These are phyloP conservation scores for Clarias pachynema DNA, from an alignment of 2,797 vertebrate species.

Conservation along the genomic window DNA sequence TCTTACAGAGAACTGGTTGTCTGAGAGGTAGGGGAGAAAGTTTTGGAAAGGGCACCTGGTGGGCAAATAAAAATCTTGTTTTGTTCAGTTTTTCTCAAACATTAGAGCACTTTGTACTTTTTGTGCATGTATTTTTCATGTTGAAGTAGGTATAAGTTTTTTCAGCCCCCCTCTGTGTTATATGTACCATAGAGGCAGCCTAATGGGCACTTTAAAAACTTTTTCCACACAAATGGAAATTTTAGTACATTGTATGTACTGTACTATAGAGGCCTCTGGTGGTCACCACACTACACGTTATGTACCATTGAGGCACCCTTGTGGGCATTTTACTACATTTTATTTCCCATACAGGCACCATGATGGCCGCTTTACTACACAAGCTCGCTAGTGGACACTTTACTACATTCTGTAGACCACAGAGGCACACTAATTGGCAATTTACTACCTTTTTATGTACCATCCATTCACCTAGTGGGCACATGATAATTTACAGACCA, in stretches of 20 bases:
- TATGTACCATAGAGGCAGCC: background rate
- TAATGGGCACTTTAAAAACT: background rate
- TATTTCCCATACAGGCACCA: background rate
- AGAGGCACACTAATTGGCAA: too few species aligned
- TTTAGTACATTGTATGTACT: background rate
- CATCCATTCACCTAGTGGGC: too few species aligned
- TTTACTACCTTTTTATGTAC: too few species aligned
- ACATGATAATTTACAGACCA: too few species aligned
- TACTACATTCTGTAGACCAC: background rate
- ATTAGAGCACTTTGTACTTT: background rate
- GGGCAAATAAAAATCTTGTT: background rate
- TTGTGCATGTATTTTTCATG: too few species aligned
- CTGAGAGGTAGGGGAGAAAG: background rate
- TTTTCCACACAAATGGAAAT: background rate
- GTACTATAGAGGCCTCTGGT: background rate
- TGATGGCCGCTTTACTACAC: too few species aligned
- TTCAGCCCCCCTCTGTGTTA: too few species aligned
- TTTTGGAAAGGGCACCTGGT: background rate
- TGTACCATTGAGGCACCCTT: too few species aligned
- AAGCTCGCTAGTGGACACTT: background rate
- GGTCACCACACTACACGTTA: background rate
- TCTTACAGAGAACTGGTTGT: background rate
- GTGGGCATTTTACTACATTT: background rate
- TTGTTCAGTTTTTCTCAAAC: background rate
- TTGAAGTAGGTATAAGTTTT: too few species aligned